Percentiles rank a stretch among this genome's conserved stretches.
Evolutionary conservation across 2,797 vertebrate genomes (phyloP).

Genomic region (Falco columbarius): DNA sequence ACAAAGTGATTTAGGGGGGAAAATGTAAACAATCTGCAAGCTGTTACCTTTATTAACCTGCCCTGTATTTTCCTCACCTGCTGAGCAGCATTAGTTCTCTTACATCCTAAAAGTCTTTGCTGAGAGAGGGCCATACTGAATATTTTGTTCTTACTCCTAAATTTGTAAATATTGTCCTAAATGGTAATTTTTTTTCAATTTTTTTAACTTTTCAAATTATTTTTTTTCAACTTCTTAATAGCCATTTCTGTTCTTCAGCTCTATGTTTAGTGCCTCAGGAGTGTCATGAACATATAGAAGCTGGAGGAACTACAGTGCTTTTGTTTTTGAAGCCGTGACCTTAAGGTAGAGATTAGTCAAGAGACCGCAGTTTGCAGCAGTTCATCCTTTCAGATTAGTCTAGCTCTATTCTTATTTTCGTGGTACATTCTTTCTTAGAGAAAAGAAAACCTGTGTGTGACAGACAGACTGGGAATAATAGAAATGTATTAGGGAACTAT

Average conservation of each 20-base stretch:
- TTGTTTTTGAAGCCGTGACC: not conserved
- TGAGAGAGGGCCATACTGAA: not conserved
- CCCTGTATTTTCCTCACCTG: not conserved
- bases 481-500: not conserved
- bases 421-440: not conserved
- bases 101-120: not conserved
- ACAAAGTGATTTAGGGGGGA: not conserved
- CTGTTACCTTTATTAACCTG: not conserved
- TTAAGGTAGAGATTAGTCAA: not conserved
- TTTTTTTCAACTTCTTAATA: not conserved
- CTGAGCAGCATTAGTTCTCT: not conserved
- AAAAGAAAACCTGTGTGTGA: accelerated
- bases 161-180: not conserved
- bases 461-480: not conserved
- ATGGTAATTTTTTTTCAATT: accelerated
- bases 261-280: not conserved
- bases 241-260: not conserved
- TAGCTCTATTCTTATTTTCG: not conserved
- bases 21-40: not conserved
- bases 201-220: not conserved
- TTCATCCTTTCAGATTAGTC: not conserved
- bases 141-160: not conserved
- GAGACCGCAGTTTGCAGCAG: not conserved
- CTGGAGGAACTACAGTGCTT: not conserved
- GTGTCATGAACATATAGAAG: not conserved